Conservation (phyloP, 2,113 vertebrate species). For the Trichechus manatus region DNA sequence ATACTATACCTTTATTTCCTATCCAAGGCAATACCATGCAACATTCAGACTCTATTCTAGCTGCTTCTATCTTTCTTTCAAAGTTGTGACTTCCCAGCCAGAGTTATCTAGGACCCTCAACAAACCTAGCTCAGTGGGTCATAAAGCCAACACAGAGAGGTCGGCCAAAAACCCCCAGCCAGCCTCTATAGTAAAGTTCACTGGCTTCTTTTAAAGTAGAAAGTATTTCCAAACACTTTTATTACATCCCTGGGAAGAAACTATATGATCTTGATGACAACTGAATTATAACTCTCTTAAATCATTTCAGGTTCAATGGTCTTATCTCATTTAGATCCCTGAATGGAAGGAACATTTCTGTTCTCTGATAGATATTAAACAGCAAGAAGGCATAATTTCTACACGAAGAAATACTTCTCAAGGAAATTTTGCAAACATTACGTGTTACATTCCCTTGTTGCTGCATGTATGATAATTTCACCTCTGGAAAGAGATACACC, state of each 20-base stretch:
- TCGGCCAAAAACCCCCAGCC: not conserved
- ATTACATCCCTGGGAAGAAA: not conserved
- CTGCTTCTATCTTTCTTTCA: not conserved
- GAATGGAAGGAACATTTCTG: not conserved
- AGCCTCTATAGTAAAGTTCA: not conserved
- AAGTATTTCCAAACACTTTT: constrained; percentile 12
- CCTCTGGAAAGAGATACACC: not conserved
- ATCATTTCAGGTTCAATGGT: not conserved
- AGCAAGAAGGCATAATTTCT: not conserved
- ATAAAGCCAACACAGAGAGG: not conserved
- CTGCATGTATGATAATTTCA: not conserved
- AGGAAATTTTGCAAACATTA: not conserved
- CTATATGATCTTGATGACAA: not conserved
- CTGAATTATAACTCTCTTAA: not conserved
- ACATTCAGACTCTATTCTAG: not conserved
- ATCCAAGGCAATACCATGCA: not conserved
- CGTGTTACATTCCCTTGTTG: not conserved
- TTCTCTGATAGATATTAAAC: not conserved
- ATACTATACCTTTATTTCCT: not conserved
- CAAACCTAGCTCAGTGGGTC: not conserved
- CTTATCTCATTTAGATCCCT: not conserved
- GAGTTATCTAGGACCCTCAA: not conserved
- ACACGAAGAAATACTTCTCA: not conserved
- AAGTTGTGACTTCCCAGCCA: not conserved
- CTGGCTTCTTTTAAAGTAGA: not conserved